Evolutionary conservation across 2,888 invertebrate genomes (phyloP).

Genomic region (Pegoplata infirma): DNA sequence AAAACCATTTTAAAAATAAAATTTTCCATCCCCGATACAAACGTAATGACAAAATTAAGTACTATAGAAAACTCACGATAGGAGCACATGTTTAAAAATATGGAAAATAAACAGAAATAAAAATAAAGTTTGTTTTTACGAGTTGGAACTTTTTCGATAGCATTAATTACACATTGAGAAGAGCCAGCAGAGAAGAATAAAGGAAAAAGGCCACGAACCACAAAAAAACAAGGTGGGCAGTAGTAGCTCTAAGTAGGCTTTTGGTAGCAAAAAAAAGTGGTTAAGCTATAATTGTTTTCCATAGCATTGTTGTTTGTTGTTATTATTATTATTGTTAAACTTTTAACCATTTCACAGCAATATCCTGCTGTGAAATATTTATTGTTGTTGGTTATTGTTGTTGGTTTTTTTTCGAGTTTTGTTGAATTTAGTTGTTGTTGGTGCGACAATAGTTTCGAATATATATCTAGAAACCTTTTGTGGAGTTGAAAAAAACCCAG

Average conservation of each 20-base stretch:
- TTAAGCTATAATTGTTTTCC: slow-evolving; percentile 22
- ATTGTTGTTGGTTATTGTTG: slow-evolving; percentile 44
- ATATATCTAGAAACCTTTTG: not conserved
- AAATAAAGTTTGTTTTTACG: slow-evolving; percentile 10
- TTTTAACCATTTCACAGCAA: slow-evolving; percentile 55
- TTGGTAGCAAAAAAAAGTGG: slow-evolving; percentile 7
- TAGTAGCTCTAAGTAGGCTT: slow-evolving; percentile 6
- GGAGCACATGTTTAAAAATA: not conserved
- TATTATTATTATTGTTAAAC: slow-evolving; percentile 31
- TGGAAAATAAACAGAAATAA: not conserved
- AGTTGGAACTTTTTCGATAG: slow-evolving; percentile 47
- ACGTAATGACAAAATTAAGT: not conserved
- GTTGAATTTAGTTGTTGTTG: not conserved
- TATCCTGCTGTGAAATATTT: slow-evolving; percentile 55
- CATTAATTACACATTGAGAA: slow-evolving; percentile 45
- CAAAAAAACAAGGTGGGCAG: slow-evolving; percentile 24
- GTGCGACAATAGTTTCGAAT: slow-evolving; percentile 16
- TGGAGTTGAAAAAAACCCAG: not conserved
- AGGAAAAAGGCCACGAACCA: not conserved
- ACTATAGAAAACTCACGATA: too few relatives aligned
- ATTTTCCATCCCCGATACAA: too few relatives aligned
- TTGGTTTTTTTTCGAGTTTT: slow-evolving; percentile 16
- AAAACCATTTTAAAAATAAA: too few relatives aligned
- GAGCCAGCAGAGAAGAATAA: not conserved
- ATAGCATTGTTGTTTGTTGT: slow-evolving; percentile 18